Evolutionary conservation across 2,113 vertebrate genomes (phyloP).

Genomic region (Sterna hirundo): DNA sequence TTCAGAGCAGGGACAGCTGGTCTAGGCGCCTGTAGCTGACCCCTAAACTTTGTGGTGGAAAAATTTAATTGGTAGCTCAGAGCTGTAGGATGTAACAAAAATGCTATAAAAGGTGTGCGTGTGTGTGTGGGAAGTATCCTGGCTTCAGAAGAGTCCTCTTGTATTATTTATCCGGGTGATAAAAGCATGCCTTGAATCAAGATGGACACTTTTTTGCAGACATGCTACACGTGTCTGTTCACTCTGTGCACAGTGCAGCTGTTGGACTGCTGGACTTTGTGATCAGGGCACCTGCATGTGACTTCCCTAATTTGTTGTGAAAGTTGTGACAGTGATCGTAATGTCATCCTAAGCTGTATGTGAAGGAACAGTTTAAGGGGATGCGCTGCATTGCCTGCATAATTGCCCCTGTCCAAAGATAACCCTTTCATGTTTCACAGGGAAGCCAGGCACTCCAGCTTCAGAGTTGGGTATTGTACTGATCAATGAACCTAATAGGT

Average conservation of each 20-base stretch:
- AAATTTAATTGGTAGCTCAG: neutral
- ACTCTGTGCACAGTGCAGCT: too few species aligned
- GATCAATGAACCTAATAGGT: neutral
- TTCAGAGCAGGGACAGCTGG: neutral
- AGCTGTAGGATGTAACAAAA: neutral
- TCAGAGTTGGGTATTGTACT: neutral
- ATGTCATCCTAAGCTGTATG: neutral
- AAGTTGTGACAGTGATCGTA: neutral
- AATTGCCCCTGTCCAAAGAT: neutral
- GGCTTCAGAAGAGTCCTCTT: neutral
- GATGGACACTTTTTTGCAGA: neutral
- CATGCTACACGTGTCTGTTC: neutral
- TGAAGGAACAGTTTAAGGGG: neutral
- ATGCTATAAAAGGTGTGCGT: rapidly evolving
- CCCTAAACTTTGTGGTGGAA: neutral
- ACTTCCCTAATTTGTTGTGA: neutral
- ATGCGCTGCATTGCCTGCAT: neutral
- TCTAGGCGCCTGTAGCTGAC: neutral
- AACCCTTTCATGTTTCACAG: neutral
- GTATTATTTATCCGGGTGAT: neutral
- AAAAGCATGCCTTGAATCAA: neutral
- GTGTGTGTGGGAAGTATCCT: neutral
- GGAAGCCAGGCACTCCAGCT: neutral
- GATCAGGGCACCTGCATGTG: neutral
- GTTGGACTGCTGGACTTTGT: neutral